Evolutionary conservation across 2,113 vertebrate species (phyloP), one percentile per base, ranked within the genome.

Genomic region (Rhinoderma darwinii): DNA sequence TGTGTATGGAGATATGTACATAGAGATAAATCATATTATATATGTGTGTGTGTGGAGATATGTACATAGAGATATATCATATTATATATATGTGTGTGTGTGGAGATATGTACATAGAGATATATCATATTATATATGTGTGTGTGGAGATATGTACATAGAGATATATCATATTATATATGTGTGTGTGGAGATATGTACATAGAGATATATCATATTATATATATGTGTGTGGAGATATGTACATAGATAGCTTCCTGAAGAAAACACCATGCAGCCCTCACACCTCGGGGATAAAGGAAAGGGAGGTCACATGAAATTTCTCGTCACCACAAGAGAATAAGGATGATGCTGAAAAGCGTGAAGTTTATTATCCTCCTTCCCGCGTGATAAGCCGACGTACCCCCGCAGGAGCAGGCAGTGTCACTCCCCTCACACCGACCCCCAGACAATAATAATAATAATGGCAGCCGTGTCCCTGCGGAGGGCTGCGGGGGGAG

Each of bases 401-500:
- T 63, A 17, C 22, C 75, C 12, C 84, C 44, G 84, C 56, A 78
- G 74, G 84, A 86, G 30, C 6, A 14, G 84, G 73, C 70, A 10
- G 84, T 43, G 84, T 68, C 41, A 78, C 74, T 86, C 84, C 84
- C 74, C 84, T 86, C 76, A 81, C 76, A 43, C 47, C 59, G 61
- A 86, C 84, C 84, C 84, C 74, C 27, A 80, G 76, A 86, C 84
- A 86, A 86, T 86, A 86, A 80, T 86, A 86, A 86, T 80, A 86
- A 86, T 81, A 70, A 86, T 81, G 85, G 32, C 85, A 72, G 85
- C 77, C 85, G 85, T 73, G 77, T 86, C 84, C 86, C 88, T 88
- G 88, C 77, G 88, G 84, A 70, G 86, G 89, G 82, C 88, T 47
- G 66, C 4, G 7, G 84, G 63, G 88, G 88, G 86, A 77, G 91